phyloP scores from a whole-genome alignment of 1,140 invertebrate species.

The Meloidogyne exigua region DNA sequence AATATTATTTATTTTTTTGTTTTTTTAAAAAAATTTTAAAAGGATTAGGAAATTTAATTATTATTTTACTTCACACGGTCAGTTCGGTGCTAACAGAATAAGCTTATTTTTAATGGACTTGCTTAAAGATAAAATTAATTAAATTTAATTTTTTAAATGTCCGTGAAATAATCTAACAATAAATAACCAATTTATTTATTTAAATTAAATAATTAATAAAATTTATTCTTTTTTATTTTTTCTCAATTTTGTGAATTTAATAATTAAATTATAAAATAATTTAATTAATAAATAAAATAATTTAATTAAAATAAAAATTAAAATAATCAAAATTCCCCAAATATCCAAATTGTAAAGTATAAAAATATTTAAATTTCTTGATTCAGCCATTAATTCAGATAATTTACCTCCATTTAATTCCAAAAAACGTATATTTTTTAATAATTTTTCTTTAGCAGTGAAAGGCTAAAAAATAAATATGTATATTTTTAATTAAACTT shows the following conservation, averaged over 20 bases:
- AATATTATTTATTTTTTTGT: neutral
- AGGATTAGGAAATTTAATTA: no score
- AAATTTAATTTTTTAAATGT: no score
- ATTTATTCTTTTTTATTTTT: conserved; percentile 10
- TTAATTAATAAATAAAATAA: conserved; percentile 10
- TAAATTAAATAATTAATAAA: neutral
- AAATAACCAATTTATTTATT: no score
- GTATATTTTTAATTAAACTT: neutral
- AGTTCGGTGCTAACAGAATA: no score
- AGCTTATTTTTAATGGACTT: no score
- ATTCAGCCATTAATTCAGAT: conserved; percentile 28
- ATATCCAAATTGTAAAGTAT: conserved; percentile 24
- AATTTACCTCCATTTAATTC: conserved; percentile 27
- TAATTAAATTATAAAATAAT: neutral
- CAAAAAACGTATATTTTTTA: conserved; percentile 33
- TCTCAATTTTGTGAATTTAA: neutral
- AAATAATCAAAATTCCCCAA: neutral
- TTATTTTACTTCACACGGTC: no score
- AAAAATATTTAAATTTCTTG: conserved; percentile 22
- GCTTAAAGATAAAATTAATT: no score
- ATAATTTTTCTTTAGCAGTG: conserved; percentile 26
- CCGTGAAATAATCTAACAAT: no score
- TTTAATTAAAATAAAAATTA: neutral
- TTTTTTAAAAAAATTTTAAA: no score
- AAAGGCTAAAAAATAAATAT: conserved; percentile 22